Base-by-base conservation (phyloP, 2,888 invertebrate genomes). In the Rhagonycha fulva region DNA sequence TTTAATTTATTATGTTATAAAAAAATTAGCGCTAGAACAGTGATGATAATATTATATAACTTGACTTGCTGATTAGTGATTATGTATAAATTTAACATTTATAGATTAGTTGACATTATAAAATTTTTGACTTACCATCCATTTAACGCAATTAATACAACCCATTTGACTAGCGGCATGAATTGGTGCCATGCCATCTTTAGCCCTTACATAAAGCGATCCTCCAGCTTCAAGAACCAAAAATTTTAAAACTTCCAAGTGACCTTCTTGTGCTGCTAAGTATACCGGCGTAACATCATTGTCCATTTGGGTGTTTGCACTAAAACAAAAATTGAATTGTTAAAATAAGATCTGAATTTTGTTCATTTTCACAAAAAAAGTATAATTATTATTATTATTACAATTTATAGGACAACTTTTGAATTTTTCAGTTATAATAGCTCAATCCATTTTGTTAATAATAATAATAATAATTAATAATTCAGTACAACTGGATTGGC, bases 151-250 rank as follows among this genome's bases (percentile, higher is more conserved):
- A 86, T 94, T 93, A 75, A 96, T 88, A 83, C 95, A 95, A 23
- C 96, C 96, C 90, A 95, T 96, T 90, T 96, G 96, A 76, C 96
- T 95, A 68, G 96, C 96, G 10, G 96, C 96, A 88, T 96, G 96
- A 76, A 96, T 92, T 71, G 96, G 96, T 77, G 95, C 93, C 96
- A 96, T 96, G 61, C 96, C 96, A 88, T 96, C 96, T 84, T 95
- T 92, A 63, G 96, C 95, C 61, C 95, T 89, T 1, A 96, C 94
- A 85, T 95, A 94, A 74, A 96, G 89, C 28, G 95, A 92, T 0
- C 96, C 96, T 4, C 95, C 95, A 5, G 95, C 95, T 86, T 95
- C 94, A 83, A 94, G 89, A 76, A 96, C 95, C 84, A 96, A 89
- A 88, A 95, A 95, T 87, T 95, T 94, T 73, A 96, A 91, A 67